Conservation (phyloP, 2,888 invertebrate genomes). For the Andrena flavipes region DNA sequence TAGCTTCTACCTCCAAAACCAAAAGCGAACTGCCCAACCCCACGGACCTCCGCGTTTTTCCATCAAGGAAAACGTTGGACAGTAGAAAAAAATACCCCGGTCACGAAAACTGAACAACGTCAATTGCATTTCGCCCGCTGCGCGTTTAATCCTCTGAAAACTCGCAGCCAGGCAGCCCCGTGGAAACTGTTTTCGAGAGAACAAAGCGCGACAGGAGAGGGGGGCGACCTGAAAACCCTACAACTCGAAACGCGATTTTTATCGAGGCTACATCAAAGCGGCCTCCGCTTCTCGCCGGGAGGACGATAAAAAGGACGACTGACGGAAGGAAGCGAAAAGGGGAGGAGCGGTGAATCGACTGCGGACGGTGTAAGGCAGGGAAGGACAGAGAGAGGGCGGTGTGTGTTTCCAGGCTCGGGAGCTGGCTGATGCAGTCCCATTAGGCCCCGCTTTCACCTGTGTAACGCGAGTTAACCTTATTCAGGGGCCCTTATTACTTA, state of each 20-base stretch:
- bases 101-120: background rate
- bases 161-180: background rate
- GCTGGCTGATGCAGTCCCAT: conserved; percentile 37
- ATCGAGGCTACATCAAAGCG: conserved; percentile 15
- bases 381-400: conserved; percentile 14
- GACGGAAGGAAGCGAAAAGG: background rate
- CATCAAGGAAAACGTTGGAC: conserved; percentile 6
- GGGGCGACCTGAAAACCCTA: background rate
- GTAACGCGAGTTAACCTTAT: conserved; percentile 39
- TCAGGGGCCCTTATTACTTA: conserved; percentile 74
- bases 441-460: conserved; percentile 38
- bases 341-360: background rate
- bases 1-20: background rate
- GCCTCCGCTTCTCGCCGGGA: background rate
- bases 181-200: conserved; percentile 14
- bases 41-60: background rate
- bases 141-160: conserved; percentile 15
- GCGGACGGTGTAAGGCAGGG: background rate
- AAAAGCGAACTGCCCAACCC: conserved; percentile 3
- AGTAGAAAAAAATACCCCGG: background rate
- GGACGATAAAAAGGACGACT: background rate
- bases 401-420: conserved; percentile 25
- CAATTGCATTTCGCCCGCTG: background rate
- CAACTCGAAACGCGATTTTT: conserved; percentile 26
- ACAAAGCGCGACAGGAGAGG: background rate